Evolutionary conservation across 2,797 vertebrate genomes (phyloP).

Genomic region (Tenualosa ilisha): DNA sequence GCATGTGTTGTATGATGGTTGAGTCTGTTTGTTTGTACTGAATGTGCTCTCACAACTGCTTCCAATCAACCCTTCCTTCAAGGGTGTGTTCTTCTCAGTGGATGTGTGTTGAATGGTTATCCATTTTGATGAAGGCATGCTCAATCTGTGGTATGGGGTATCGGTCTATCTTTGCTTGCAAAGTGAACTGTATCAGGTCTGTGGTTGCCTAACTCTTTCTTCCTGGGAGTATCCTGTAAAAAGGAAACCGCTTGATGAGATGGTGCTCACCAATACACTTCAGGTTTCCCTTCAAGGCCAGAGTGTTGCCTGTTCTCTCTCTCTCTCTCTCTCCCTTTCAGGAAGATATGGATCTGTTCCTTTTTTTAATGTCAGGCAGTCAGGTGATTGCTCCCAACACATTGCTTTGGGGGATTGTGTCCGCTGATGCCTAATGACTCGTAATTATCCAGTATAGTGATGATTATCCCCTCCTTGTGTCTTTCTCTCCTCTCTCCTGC

Average conservation of each 20-base stretch:
- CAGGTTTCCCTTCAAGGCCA: background rate
- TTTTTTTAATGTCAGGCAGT: slow-evolving; percentile 21
- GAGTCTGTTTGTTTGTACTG: background rate
- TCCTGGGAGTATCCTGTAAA: background rate
- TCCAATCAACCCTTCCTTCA: background rate
- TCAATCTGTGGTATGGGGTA: background rate
- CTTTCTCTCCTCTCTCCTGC: slow-evolving; percentile 32
- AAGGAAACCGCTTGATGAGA: slow-evolving; percentile 2
- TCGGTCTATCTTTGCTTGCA: background rate
- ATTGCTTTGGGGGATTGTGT: slow-evolving; percentile 17
- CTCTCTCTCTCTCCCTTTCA: background rate
- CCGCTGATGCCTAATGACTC: background rate
- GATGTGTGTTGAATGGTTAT: slow-evolving; percentile 26
- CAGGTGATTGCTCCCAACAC: slow-evolving; percentile 1
- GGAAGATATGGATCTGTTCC: slow-evolving; percentile 4
- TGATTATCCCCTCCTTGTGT: slow-evolving; percentile 11
- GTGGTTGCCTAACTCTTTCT: slow-evolving; percentile 7
- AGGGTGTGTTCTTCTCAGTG: background rate
- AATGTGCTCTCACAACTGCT: slow-evolving; percentile 1
- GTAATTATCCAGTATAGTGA: slow-evolving; percentile 21
- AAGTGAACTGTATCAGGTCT: background rate
- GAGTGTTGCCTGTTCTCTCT: background rate
- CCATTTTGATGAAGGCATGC: slow-evolving; percentile 13
- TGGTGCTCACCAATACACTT: slow-evolving; percentile 3
- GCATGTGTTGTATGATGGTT: background rate